Conservation (phyloP, 2,888 invertebrate genomes). For the Kryphioiulus occultus region DNA sequence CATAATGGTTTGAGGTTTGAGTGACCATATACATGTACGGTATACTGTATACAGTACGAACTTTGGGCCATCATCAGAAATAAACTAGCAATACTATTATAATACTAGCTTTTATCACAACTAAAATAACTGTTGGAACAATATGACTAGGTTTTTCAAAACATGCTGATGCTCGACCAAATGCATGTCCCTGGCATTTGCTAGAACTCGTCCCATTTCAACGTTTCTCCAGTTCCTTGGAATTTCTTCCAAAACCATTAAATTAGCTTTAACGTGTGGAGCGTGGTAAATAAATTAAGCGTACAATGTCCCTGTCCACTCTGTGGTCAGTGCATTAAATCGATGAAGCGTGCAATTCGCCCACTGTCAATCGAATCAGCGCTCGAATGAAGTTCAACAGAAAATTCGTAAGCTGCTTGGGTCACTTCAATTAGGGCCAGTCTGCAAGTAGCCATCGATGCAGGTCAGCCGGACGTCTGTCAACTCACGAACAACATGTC, state of each 20-base stretch:
- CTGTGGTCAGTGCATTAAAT: conserved; percentile 17
- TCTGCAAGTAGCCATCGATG: not conserved
- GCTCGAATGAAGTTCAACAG: conserved; percentile 17
- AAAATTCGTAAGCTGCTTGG: conserved; percentile 9
- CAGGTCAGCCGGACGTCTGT: conserved; percentile 12
- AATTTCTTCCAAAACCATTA: conserved; percentile 11
- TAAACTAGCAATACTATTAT: too few relatives aligned
- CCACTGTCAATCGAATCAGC: conserved; percentile 15
- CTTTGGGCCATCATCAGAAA: too few relatives aligned
- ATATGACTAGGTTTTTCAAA: too few relatives aligned
- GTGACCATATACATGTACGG: too few relatives aligned
- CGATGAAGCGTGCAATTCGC: conserved; percentile 14
- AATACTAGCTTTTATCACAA: too few relatives aligned
- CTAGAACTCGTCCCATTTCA: not conserved
- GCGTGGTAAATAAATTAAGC: conserved; percentile 17
- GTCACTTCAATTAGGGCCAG: not conserved
- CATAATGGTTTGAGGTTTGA: too few relatives aligned
- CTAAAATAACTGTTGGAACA: too few relatives aligned
- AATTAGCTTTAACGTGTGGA: conserved; percentile 11
- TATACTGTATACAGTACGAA: too few relatives aligned
- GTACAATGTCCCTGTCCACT: conserved; percentile 16
- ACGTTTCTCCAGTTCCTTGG: not conserved
- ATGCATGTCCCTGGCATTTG: not conserved
- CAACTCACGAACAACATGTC: conserved; percentile 7
- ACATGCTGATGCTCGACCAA: not conserved